Conservation (phyloP, 2,888 invertebrate species). For the Acronicta alni region DNA sequence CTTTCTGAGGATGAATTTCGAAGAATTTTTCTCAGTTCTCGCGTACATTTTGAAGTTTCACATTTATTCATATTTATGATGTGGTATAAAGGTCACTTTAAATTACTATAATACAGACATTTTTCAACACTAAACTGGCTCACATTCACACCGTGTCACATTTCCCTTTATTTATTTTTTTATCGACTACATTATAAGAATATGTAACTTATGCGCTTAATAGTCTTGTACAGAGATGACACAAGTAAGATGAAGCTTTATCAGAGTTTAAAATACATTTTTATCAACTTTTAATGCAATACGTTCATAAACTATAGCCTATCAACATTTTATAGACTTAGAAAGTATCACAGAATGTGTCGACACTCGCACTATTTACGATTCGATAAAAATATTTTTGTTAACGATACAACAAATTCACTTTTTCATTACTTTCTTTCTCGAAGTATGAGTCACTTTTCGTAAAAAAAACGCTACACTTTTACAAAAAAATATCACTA, state of each 20-base stretch:
- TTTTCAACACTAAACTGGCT: too few species aligned
- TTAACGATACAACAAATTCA: neutral
- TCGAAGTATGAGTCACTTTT: conserved; percentile 4
- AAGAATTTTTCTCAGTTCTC: neutral
- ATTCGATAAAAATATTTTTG: conserved; percentile 22
- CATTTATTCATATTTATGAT: too few species aligned
- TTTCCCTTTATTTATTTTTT: too few species aligned
- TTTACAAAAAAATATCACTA: neutral
- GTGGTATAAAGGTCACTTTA: too few species aligned
- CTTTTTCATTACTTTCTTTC: conserved; percentile 9
- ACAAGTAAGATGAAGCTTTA: conserved; percentile 34
- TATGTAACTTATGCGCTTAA: conserved; percentile 8
- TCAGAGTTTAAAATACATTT: conserved; percentile 36
- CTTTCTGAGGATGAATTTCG: neutral
- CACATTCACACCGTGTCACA: too few species aligned
- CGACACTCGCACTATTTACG: conserved; percentile 17
- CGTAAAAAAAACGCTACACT: neutral
- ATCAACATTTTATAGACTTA: conserved; percentile 32
- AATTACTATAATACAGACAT: too few species aligned
- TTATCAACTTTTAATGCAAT: conserved; percentile 28
- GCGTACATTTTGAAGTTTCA: too few species aligned
- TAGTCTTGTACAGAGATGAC: conserved; percentile 40
- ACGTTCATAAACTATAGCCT: conserved; percentile 27
- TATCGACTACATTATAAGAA: too few species aligned
- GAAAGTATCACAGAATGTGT: conserved; percentile 30